phyloP scores from a whole-genome alignment of 1,140 invertebrate genomes.

The Medauroidea extradentata region DNA sequence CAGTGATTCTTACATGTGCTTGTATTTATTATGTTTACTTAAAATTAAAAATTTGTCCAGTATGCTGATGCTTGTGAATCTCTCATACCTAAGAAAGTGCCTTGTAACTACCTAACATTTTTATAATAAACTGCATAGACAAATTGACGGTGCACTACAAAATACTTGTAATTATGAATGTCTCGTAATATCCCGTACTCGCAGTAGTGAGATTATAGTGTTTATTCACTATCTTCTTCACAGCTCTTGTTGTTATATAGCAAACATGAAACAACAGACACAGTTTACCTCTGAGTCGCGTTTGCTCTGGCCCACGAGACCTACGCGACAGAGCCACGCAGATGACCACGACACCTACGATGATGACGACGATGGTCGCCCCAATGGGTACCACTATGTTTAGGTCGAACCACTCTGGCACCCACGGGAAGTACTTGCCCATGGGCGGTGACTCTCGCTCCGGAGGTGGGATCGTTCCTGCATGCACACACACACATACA shows the following conservation, averaged over 20 bases:
- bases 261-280: neutral
- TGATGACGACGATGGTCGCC: conserved; percentile 79
- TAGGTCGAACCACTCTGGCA: conserved; percentile 79
- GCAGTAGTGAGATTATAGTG: too few relatives aligned
- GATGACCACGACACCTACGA: conserved; percentile 83
- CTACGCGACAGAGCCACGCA: conserved; percentile 77
- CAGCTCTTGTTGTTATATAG: neutral
- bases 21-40: too few relatives aligned
- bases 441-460: conserved; percentile 56
- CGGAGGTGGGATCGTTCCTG: conserved; percentile 76
- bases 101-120: too few relatives aligned
- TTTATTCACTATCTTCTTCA: neutral
- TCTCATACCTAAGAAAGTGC: too few relatives aligned
- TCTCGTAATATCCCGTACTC: too few relatives aligned
- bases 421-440: conserved; percentile 66
- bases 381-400: conserved; percentile 80
- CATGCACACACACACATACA: conserved; percentile 28
- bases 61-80: too few relatives aligned
- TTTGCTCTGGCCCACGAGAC: conserved; percentile 65
- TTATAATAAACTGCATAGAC: too few relatives aligned
- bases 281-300: conserved; percentile 70
- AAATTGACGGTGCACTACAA: too few relatives aligned
- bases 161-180: too few relatives aligned
- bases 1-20: too few relatives aligned
- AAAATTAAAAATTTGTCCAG: too few relatives aligned